Base-by-base conservation (phyloP, 2,113 vertebrate genomes). In the Pristiophorus japonicus region DNA sequence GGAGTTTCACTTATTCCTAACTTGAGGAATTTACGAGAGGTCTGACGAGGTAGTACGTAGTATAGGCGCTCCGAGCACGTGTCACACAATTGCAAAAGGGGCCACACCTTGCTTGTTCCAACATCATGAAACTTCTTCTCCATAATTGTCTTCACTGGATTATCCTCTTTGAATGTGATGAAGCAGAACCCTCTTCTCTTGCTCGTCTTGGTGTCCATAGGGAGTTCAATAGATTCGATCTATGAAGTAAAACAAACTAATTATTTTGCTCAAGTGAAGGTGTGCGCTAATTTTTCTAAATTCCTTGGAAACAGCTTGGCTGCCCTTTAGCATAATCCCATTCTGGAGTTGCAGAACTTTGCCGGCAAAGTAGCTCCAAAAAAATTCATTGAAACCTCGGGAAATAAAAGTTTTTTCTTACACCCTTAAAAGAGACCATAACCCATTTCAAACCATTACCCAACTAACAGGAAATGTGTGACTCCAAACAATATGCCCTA, bases 221-320 rank as follows among this genome's bases (percentile, higher is more conserved):
- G 95, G n/a, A 95, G 95, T 63, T 95, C 95, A 73, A 95, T 95
- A 94, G 98, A 98, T 97, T 99, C 98, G 96, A 99, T 98, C 98
- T 98, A 96, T 95, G 97, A 97, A 97, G 27, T 30, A 51, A 55
- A 84, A 38, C 4, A 18, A 78, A 55, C 6, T 16, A 30, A 90
- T 59, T 59, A n/a, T n/a, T 59, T 45, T 42, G 38, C 3, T 81
- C 38, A 90, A 59, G 38, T 34, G n/a, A 34, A 34, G 70, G 30
- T 42, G n/a, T 20, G 75, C 38, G 42, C 4, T 30, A 47, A 45
- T 70, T 67, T 94, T 94, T 66, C 62, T 47, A 94, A 67, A 94
- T 73, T 66, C n/a, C 20, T 12, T 34, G 66, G 45, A n/a, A 47
- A 30, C 42, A 51, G 27, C 22, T 27, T 47, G 47, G 34, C 34